Base-by-base conservation (phyloP, 2,113 vertebrate genomes). In the Macquaria ambigua region DNA sequence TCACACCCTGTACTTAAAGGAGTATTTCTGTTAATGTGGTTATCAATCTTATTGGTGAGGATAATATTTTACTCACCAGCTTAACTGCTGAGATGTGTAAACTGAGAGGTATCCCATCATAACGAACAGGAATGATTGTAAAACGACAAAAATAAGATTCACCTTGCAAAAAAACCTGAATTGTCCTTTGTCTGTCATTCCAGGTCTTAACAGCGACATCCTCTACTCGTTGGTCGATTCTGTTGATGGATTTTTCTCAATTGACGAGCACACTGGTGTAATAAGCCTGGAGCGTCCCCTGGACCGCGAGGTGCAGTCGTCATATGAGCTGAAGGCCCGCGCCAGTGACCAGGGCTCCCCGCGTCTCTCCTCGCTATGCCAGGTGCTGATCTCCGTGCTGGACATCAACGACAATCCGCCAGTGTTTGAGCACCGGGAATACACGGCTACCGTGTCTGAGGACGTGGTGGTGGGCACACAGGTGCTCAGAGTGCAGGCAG, bases 331-430 rank as follows among this genome's bases (percentile, higher is more conserved):
- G 15, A 96, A 85, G 74, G 93, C 97, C 39, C 96, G 94, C 15
- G 98, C 97, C 37, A 95, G 93, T 0, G 98, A 99, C 94, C 97
- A 96, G 34, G 98, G 98, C 58, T 93, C 96, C 67, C 97, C 96
- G 0, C 96, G 93, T 7, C 90, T 98, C 7, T 97, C 97, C 16
- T 94, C 97, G 1, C 78, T 95, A 4, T 95, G 96, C 80, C 96
- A 89, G 9, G 95, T 99, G 21, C 69, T 96, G 6, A 91, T 99
- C 73, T 98, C 98, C 0, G 96, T 99, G 79, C 90, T 99, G 91
- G 98, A 99, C 91, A 99, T 99, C 92, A 99, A 99, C 77, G 98
- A 99, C 93, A 99, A 99, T 64, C 98, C 98, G 0, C 98, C 98
- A 0, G 96, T 99, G 77, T 99, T 99, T 83, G 98, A 99, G 91